Percentiles rank a stretch among this genome's conserved stretches.
Evolutionary conservation across 1,140 invertebrate species (phyloP).

Genomic region (Hyposmocoma kahamanoa): DNA sequence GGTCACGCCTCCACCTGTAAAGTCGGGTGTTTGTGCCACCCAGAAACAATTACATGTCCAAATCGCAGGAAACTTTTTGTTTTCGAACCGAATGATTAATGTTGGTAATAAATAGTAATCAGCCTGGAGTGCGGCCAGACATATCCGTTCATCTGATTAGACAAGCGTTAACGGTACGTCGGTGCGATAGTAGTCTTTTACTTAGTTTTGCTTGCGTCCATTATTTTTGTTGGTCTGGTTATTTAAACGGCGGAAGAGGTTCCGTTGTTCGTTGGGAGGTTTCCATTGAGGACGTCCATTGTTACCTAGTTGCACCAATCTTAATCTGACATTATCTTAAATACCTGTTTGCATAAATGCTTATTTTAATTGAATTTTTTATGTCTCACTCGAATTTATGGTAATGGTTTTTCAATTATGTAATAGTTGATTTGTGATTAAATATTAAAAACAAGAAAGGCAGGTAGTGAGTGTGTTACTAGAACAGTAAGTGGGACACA

Average conservation of each 20-base stretch:
- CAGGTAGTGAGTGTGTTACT: not conserved
- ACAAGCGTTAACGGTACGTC: slow-evolving; percentile 29
- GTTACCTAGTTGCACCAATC: slow-evolving; percentile 22
- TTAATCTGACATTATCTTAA: slow-evolving; percentile 19
- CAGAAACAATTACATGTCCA: slow-evolving; percentile 25
- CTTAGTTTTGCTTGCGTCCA: slow-evolving; percentile 31
- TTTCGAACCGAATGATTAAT: slow-evolving; percentile 26
- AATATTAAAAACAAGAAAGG: no score
- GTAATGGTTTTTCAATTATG: no score
- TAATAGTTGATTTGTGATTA: no score
- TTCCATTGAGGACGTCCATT: slow-evolving; percentile 31
- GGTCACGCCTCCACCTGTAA: slow-evolving; percentile 18
- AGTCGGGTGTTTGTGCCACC: slow-evolving; percentile 12
- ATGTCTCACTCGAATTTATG: no score
- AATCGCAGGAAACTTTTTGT: slow-evolving; percentile 11
- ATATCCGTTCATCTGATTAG: slow-evolving; percentile 26
- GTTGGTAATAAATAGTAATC: slow-evolving; percentile 28
- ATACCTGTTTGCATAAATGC: no score
- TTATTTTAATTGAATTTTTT: no score
- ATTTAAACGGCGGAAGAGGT: slow-evolving; percentile 41
- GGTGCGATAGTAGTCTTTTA: slow-evolving; percentile 28
- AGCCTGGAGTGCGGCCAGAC: slow-evolving; percentile 11
- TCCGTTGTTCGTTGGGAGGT: slow-evolving; percentile 38
- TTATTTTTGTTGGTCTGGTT: slow-evolving; percentile 31
- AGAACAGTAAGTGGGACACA: slow-evolving; percentile 1